Evolutionary conservation across 2,888 invertebrate genomes (phyloP).

Genomic region (Erpobdella octoculata): DNA sequence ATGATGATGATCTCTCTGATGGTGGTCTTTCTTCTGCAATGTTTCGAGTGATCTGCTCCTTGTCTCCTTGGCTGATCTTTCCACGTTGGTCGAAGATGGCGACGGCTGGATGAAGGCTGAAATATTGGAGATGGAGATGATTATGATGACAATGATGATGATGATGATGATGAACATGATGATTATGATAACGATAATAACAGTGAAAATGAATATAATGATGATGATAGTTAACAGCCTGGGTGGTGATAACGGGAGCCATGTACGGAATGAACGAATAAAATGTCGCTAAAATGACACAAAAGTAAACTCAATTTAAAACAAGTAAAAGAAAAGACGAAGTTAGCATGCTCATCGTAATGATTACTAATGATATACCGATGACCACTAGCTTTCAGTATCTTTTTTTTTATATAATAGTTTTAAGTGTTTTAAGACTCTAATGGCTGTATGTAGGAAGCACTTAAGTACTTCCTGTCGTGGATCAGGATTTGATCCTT

Average conservation of each 20-base stretch:
- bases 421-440: too few species aligned
- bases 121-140: neutral
- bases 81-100: neutral
- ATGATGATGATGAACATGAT: constrained; percentile 7
- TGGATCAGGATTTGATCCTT: too few species aligned
- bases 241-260: neutral
- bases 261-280: neutral
- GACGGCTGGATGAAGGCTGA: neutral
- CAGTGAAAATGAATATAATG: neutral
- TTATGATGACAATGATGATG: neutral
- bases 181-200: neutral
- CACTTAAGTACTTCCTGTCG: too few species aligned
- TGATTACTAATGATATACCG: neutral
- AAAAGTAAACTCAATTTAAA: neutral
- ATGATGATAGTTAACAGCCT: neutral
- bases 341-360: neutral
- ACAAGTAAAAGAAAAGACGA: neutral
- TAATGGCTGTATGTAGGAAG: too few species aligned
- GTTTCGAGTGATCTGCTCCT: constrained; percentile 30
- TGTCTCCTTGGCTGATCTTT: constrained; percentile 26
- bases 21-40: constrained; percentile 28
- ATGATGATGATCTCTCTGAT: constrained; percentile 25
- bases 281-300: neutral
- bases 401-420: too few species aligned
- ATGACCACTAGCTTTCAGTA: neutral